Conservation (phyloP, 2,888 invertebrate species). For the Drosophila meridiana region DNA sequence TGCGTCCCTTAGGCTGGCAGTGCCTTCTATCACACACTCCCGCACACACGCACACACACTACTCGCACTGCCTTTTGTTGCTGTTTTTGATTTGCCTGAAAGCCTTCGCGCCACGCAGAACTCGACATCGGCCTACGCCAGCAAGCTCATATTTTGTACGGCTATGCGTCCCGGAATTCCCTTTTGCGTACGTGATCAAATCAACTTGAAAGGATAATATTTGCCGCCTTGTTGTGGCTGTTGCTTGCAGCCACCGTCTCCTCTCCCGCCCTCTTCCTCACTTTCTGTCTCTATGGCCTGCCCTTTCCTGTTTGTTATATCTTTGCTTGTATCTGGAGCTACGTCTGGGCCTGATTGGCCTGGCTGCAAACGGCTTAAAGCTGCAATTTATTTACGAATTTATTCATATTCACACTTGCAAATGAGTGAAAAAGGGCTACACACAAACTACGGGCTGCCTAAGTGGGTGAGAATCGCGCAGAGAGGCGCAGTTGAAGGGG, state of each 20-base stretch:
- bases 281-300: neutral
- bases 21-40: constrained; percentile 19
- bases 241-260: constrained; percentile 22
- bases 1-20: constrained; percentile 75
- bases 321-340: constrained; percentile 20
- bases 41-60: constrained; percentile 35
- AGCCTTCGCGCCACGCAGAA: constrained; percentile 59
- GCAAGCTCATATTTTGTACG: constrained; percentile 73
- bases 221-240: constrained; percentile 71
- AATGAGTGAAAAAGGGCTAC: constrained; percentile 66
- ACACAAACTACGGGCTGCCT: constrained; percentile 19
- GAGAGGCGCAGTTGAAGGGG: constrained; percentile 31
- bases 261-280: neutral
- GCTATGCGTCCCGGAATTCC: constrained; percentile 79
- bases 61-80: constrained; percentile 64
- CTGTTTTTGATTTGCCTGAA: constrained; percentile 82
- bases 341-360: constrained; percentile 62
- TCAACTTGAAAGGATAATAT: constrained; percentile 85
- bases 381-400: constrained; percentile 79
- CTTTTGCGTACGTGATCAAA: constrained; percentile 85
- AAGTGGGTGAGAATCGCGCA: constrained; percentile 23
- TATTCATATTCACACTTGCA: constrained; percentile 82
- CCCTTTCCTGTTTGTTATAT: constrained; percentile 9
- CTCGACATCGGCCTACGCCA: constrained; percentile 53
- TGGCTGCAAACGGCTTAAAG: constrained; percentile 67